Evolutionary conservation across 2,888 invertebrate genomes (phyloP), one percentile per base, ranked within the genome.

Genomic region (Dendrolimus pini): DNA sequence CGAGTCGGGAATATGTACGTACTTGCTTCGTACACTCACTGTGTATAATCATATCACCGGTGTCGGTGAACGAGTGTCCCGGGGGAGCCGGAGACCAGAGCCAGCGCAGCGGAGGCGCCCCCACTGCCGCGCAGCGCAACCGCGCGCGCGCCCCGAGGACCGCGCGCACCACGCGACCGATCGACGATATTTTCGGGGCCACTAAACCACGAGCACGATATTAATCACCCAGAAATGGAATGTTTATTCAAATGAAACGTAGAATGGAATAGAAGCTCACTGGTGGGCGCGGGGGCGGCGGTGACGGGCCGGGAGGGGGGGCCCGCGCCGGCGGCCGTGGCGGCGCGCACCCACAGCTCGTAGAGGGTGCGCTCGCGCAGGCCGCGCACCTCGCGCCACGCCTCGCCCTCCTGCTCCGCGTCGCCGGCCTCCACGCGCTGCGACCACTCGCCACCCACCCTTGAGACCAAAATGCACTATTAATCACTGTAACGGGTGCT

Each of bases 271-370:
- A 41, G 2, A 14, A 55, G 63, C 68, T 54, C 47, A 82, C 78
- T 72, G 87, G 92, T 53, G 77, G 82, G 59, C 83, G 92, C 63
- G 79, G 92, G 66, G 82, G 67, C 92, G 70, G 93, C 93, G 14
- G 91, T 86, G 56, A 93, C 93, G 55, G 92, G 90, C 7, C 91
- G 85, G 57, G 93, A 93, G 54, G 93, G 82, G 59, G 93, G 92
- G 0, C 94, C 93, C 74, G 94, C 94, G 41, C 95, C 81, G 55
- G 77, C 76, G 63, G 95, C 94, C 12, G 94, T 69, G 53, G 71
- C 69, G 66, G 94, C 96, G 54, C 95, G 94, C 59, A 96, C 95
- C 94, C 96, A 95, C 83, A 97, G 95, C 83, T 95, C 95, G 82
- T 97, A 96, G 64, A 94, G 91, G 68, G 94, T 93, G 75, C 93